Evolutionary conservation across 2,797 vertebrate species (phyloP), one percentile per base, ranked within the genome.

Genomic region (Streptopelia turtur): DNA sequence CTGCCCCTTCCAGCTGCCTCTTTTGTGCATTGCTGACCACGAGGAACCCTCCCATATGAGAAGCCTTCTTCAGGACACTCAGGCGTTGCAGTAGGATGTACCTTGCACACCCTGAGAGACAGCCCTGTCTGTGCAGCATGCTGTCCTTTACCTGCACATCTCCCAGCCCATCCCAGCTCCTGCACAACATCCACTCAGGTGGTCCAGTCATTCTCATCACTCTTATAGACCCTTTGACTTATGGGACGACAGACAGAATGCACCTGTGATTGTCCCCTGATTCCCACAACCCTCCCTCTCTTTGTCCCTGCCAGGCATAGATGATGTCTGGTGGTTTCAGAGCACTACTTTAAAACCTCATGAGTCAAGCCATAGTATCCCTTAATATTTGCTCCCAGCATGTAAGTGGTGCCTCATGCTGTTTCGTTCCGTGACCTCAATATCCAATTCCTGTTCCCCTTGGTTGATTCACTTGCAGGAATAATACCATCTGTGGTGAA

Each of bases 371-470:
- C 72, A 63, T 89, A 86, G 66, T 60, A 94, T 83, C 93, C 91
- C 90, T 96, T 93, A 95, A 95, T 94, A 96, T 93, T 92, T 93
- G 60, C 72, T 96, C 92, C 63, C 93, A 95, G 96, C 85, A 61
- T 57, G 90, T 95, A 94, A 96, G 87, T 78, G 87, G 43, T 79
- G 64, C 61, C 33, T 90, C 94, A 79, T 64, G 92, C 94, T 94
- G 90, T 87, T 95, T 93, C 70, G 66, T 61, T 90, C 95, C 3
- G 33, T 92, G 95, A 96, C 96, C 94, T 95, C 91, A 95, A 59
- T 90, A 91, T 96, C 75, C 87, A 96, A 84, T 95, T 94, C 90
- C 72, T 72, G 64, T 91, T 96, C 92, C 87, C 89, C 80, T 93
- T 95, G 53, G 81, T 68, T 86, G 72, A 69, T 94, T 95, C 72